phyloP scores from a whole-genome alignment of 2,113 vertebrate species.

The Puntigrus tetrazona region DNA sequence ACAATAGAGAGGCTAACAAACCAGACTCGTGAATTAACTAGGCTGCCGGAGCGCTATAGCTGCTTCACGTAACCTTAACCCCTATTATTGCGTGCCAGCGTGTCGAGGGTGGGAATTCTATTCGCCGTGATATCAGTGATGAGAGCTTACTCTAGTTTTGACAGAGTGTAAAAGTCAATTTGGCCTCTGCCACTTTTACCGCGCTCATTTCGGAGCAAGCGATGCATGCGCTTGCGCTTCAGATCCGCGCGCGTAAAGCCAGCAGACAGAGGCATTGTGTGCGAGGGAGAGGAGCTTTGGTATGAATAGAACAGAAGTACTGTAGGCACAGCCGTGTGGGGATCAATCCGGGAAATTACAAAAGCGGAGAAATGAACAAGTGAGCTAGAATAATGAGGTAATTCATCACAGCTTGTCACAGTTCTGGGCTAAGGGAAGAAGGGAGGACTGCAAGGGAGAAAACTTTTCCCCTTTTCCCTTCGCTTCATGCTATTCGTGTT shows the following conservation, averaged over 20 bases:
- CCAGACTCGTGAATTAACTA: slow-evolving; percentile 70
- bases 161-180: slow-evolving; percentile 53
- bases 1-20: slow-evolving; percentile 62
- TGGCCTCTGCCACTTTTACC: slow-evolving; percentile 34
- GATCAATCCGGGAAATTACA: slow-evolving; percentile 60
- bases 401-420: slow-evolving; percentile 63
- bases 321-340: slow-evolving; percentile 51
- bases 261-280: slow-evolving; percentile 44
- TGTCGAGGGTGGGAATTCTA: slow-evolving; percentile 71
- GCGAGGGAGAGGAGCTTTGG: slow-evolving; percentile 38
- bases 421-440: slow-evolving; percentile 46
- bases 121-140: slow-evolving; percentile 68
- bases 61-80: slow-evolving; percentile 70
- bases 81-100: slow-evolving; percentile 69
- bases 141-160: slow-evolving; percentile 64
- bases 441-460: slow-evolving; percentile 46
- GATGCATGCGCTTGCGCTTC: slow-evolving; percentile 13
- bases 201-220: slow-evolving; percentile 26
- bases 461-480: slow-evolving; percentile 1
- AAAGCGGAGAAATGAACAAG: slow-evolving; percentile 58
- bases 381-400: slow-evolving; percentile 61
- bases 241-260: slow-evolving; percentile 34
- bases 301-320: slow-evolving; percentile 55
- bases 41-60: slow-evolving; percentile 68
- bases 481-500: slow-evolving; percentile 32